Evolutionary conservation across 2,113 vertebrate species (phyloP), one percentile per base, ranked within the genome.

Genomic region (Oostethus manadensis): DNA sequence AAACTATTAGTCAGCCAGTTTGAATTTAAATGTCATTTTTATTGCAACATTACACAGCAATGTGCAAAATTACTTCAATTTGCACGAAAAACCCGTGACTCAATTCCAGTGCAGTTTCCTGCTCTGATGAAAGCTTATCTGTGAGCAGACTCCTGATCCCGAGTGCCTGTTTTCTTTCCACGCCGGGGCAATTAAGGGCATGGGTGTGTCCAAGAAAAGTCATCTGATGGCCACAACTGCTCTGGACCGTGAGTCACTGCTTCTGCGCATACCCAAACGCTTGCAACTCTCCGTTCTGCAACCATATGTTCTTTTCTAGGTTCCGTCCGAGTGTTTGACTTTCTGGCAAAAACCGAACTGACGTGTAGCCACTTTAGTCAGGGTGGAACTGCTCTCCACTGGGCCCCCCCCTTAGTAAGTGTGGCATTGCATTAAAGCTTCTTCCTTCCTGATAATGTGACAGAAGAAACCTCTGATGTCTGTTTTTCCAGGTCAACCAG

Each of bases 151-250:
- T 17, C 87, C 79, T 4, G 92, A 96, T 67, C 94, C 95, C 42
- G 90, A 93, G 72, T 86, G 92, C 16, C 84, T 99, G 49, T 93
- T 89, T 50, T 90, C 89, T 47, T 97, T 93, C 83, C 97, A 97
- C 17, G 84, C 91, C 0, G 93, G 94, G 23, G 56, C 71, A 0
- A 90, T 98, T 11, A 85, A 90, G 62, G 93, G 90, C 1, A 11
- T 98, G 55, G 82, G 88, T 8, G 84, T 93, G 5, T 96, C 94
- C 15, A 89, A 89, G 17, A 21, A 83, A 14, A 93, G 92, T 2
- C 91, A 92, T 22, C 90, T 99, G 51, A 90, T 98, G 93, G 94
- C 91, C 60, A 96, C 92, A 0, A 93, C 92, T 0, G 61, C 93
- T 44, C 81, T 91, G 43, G 96, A 97, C 78, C 59, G 96, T 96